Base-by-base conservation (phyloP, 2,888 invertebrate species). In the Ectemnius cavifrons region DNA sequence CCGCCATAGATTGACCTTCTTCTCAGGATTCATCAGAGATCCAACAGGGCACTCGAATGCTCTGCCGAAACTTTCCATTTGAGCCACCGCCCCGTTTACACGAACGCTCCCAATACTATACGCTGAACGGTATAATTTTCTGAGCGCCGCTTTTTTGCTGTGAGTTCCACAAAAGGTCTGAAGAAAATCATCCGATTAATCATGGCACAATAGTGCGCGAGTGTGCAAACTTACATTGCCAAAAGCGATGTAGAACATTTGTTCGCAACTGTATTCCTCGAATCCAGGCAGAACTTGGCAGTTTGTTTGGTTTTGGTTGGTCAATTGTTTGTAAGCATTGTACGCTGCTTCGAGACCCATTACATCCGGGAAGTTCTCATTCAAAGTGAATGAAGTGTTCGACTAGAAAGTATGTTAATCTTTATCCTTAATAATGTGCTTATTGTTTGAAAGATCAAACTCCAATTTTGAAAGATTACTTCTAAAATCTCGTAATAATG, bases 171-270 rank as follows among this genome's bases (percentile, higher is more conserved):
- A 52, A 16, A 11, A 52, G 2, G 4, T 16, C 52, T 52, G 52
- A 16, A 8, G 37, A 37, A 37, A 6, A 37, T 37, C 37, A 11
- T 37, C 37, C 8, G 37, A 11, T 8, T 37, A 37, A 8, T 37
- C 37, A 37, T 37, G 8, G 2, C 8, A 37, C 37, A 37, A 37
- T 37, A 4, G 8, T 37, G 8, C 11, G 11, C 37, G 5, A 37
- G 8, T 1, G 28, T 2, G 8, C 1, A 37, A 37, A 49, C 23
- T 49, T 5, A 65, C 65, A 57, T 57, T 65, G 4, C 57, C 65
- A 27, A 46, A 65, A 6, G 65, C 20, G 18, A 65, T 57, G 46
- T 49, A 63, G 37, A 63, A 63, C 23, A 63, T 23, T 52, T 63
- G 45, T 0, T 63, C 63, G 52, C 63, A 63, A 49, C 0, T 5